phyloP scores from a whole-genome alignment of 2,888 invertebrate species.

The Catocala nupta region DNA sequence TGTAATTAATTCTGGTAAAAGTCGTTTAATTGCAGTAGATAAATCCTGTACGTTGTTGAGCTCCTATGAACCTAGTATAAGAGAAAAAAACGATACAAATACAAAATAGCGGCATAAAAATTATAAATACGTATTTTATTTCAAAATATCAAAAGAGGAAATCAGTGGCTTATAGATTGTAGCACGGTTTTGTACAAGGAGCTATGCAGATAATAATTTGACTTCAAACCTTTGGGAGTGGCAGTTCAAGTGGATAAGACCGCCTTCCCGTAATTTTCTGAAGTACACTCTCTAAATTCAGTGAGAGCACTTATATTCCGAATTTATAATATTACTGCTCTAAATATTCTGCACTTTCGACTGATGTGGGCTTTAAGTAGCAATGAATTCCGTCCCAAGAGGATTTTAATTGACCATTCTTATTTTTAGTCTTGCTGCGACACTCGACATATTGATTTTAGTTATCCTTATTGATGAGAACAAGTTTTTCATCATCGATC shows the following conservation, averaged over 20 bases:
- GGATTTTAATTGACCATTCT: constrained; percentile 57
- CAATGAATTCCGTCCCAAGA: constrained; percentile 62
- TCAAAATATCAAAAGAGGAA: constrained; percentile 35
- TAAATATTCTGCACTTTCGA: constrained; percentile 72
- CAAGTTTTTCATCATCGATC: no score
- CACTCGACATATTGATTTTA: constrained; percentile 17
- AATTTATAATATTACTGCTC: constrained; percentile 85
- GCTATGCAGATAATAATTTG: constrained; percentile 78
- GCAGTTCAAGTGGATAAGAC: constrained; percentile 78
- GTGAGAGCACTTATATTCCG: constrained; percentile 80
- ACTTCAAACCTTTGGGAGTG: constrained; percentile 77
- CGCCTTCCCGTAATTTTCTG: constrained; percentile 84
- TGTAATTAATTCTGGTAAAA: no score
- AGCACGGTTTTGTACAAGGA: constrained; percentile 60
- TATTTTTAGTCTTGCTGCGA: constrained; percentile 35
- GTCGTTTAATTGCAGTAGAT: no score
- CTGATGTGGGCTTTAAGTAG: constrained; percentile 62
- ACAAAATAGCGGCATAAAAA: no score
- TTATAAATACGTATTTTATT: background rate
- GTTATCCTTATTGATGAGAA: no score
- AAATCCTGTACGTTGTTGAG: no score
- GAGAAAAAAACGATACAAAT: no score
- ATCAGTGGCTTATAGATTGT: constrained; percentile 59
- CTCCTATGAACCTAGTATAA: no score
- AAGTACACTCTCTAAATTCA: constrained; percentile 78